Evolutionary conservation across 2,113 vertebrate species (phyloP).

Genomic region (Pyrgilauda ruficollis): DNA sequence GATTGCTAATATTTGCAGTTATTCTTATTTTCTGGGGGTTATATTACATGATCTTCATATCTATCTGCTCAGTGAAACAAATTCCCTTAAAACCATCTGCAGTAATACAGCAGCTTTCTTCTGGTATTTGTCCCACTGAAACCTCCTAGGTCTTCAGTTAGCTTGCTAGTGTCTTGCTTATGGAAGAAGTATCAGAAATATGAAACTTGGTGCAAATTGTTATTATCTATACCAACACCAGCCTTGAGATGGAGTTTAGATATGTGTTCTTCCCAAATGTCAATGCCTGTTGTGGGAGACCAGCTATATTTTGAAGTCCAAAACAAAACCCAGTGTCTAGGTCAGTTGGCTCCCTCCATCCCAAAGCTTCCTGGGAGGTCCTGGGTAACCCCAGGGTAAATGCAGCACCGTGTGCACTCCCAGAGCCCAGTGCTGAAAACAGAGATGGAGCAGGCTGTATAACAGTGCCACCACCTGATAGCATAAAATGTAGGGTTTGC

Average conservation of each 20-base stretch:
- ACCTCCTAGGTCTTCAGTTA: background rate
- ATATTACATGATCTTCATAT: background rate
- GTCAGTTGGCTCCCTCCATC: background rate
- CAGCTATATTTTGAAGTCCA: background rate
- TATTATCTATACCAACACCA: background rate
- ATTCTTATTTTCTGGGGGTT: background rate
- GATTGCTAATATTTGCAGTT: background rate
- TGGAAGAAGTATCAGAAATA: background rate
- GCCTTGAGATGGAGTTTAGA: background rate
- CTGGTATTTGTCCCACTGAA: background rate
- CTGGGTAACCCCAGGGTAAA: too few species aligned
- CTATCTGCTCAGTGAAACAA: background rate
- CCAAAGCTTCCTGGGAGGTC: background rate
- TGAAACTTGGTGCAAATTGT: background rate
- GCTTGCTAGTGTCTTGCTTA: background rate
- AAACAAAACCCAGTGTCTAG: background rate
- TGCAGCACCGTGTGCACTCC: background rate
- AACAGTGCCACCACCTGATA: constrained; percentile 38
- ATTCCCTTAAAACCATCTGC: background rate
- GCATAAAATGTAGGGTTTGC: background rate
- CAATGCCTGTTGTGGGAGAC: background rate
- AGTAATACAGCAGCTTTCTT: background rate
- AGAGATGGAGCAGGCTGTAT: background rate
- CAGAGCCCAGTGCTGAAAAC: background rate
- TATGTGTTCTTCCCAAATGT: background rate